phyloP scores from a whole-genome alignment of 2,113 vertebrate species.

The Chaetura pelagica region DNA sequence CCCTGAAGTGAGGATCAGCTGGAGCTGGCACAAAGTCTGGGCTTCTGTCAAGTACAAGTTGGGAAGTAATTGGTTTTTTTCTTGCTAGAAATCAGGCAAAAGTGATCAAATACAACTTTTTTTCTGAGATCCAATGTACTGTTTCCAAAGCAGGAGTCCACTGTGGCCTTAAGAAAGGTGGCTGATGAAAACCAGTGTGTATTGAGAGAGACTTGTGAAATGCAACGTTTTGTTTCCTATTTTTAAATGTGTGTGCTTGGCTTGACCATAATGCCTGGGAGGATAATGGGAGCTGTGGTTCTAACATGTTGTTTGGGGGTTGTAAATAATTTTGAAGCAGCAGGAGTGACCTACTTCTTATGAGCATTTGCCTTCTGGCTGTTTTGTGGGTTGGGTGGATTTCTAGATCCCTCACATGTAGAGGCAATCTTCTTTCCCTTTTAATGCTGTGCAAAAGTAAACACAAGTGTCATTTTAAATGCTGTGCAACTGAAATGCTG shows the following conservation, averaged over 20 bases:
- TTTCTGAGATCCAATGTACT: rapidly evolving
- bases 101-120: neutral
- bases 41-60: neutral
- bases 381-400: neutral
- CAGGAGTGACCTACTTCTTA: slow-evolving; percentile 72
- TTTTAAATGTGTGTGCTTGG: neutral
- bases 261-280: neutral
- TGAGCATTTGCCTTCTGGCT: slow-evolving; percentile 70
- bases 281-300: neutral
- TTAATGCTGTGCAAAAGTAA: neutral
- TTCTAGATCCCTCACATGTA: neutral
- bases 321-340: slow-evolving; percentile 55
- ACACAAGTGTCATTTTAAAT: neutral
- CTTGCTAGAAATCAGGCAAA: neutral
- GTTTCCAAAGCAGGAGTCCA: neutral
- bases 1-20: neutral
- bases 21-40: neutral
- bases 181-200: rapidly evolving
- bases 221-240: neutral
- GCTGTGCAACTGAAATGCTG: neutral
- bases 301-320: neutral
- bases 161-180: neutral
- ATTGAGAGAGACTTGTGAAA: neutral
- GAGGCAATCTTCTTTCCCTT: neutral
- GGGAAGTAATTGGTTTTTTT: neutral